phyloP scores from a whole-genome alignment of 2,113 vertebrate genomes.

The Chascanopsetta lugubris region DNA sequence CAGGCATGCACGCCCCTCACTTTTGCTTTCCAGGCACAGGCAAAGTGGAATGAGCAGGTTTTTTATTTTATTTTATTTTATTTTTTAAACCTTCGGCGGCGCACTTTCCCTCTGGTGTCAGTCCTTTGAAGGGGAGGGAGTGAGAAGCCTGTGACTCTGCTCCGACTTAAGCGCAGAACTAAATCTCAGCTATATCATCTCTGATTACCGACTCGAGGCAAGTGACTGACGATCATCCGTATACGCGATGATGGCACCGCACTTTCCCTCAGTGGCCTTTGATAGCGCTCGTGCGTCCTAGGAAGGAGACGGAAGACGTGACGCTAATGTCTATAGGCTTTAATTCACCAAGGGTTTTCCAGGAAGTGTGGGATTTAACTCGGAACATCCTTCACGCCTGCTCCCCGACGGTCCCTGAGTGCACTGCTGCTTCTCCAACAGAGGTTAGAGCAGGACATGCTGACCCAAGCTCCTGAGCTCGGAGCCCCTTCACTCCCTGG shows the following conservation, averaged over 20 bases:
- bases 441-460: slow-evolving; percentile 41
- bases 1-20: slow-evolving; percentile 1
- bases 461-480: slow-evolving; percentile 46
- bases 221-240: slow-evolving; percentile 54
- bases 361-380: slow-evolving; percentile 38
- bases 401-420: background rate
- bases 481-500: slow-evolving; percentile 32
- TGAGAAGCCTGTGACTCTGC: slow-evolving; percentile 49
- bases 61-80: no score
- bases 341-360: slow-evolving; percentile 18
- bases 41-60: slow-evolving; percentile 42
- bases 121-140: slow-evolving; percentile 41
- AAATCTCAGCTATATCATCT: slow-evolving; percentile 61
- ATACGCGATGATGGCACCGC: slow-evolving; percentile 24
- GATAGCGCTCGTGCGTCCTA: slow-evolving; percentile 56
- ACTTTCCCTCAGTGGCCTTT: slow-evolving; percentile 42
- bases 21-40: slow-evolving; percentile 40
- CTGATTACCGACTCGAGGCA: slow-evolving; percentile 61
- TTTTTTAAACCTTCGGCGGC: slow-evolving; percentile 30
- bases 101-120: slow-evolving; percentile 36
- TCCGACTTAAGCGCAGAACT: slow-evolving; percentile 43
- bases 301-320: slow-evolving; percentile 37
- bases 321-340: slow-evolving; percentile 52
- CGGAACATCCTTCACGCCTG: slow-evolving; percentile 51
- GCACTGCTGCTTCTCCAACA: background rate